Base-by-base conservation (phyloP, 2,797 vertebrate species). In the Oreochromis mossambicus region DNA sequence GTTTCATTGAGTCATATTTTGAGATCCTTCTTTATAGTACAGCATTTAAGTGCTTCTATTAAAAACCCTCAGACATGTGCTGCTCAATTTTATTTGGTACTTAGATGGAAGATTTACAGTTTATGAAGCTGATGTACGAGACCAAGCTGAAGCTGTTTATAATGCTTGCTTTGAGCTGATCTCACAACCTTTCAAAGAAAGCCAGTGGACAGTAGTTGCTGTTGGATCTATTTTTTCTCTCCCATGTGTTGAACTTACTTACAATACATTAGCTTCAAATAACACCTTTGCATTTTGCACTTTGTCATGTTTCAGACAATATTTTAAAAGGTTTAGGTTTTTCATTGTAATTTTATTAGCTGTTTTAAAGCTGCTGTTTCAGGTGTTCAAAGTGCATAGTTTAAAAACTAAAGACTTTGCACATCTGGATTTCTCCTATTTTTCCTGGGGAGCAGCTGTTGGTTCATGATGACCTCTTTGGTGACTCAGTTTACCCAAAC, bases 1-100 rank as follows among this genome's bases (percentile, higher is more conserved):
- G 56, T 43, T 80, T 68, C 58, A 61, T 66, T 77, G 29, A 43
- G 73, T 9, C 26, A 13, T 11, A 32, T 79, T 68, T 41, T 46
- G 29, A 29, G 32, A 12, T 68, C 41, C n/a, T 85, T 61, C 56
- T 61, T 0, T 34, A 61, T 61, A n/a, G 56, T 61, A 61, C 68
- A 48, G 15, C 68, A 56, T 63, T 15, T 26, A 15, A 34, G 12
- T 46, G 8, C 34, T 52, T 54, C 34, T 26, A 2, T 80, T 80
- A 48, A 32, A 63, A 63, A 8, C 32, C 73, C 8, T 15, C 19
- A 51, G 55, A 81, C 46, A 38, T 36, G 41, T 12, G 15, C 43
- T 19, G 56, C 12, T 51, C 12, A 66, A 15, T 41, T 70, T 3
- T 19, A 58, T 8, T 12, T 48, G 12, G 9, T 50, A 79, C 78